Percentiles rank a stretch among this genome's conserved stretches.
These are phyloP conservation scores for Lithodes maja DNA, from an alignment of 2,888 invertebrate species.

Conservation along the genomic window DNA sequence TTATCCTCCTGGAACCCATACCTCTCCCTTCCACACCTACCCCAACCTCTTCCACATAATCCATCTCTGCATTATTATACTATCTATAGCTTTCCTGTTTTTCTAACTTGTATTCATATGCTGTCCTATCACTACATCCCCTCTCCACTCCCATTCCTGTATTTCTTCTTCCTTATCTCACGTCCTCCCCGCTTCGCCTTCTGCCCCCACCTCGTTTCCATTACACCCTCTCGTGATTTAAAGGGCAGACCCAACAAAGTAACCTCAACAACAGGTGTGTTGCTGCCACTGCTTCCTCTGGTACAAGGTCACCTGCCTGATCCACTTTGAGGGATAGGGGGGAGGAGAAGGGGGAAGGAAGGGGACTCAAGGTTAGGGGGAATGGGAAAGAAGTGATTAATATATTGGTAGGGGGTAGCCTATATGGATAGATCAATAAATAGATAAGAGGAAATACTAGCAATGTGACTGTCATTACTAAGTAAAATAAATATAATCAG, in stretches of 20 bases:
- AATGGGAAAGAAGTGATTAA: neutral
- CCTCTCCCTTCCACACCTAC: no score
- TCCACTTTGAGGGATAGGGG: neutral
- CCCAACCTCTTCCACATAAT: no score
- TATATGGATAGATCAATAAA: no score
- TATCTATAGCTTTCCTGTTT: no score
- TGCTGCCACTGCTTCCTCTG: neutral
- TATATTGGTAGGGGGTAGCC: neutral
- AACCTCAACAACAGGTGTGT: neutral
- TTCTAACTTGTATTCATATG: no score
- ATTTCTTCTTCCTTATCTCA: neutral
- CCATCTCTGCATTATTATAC: no score
- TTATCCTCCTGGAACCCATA: no score
- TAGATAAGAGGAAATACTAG: no score
- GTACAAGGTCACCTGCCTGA: constrained; percentile 22
- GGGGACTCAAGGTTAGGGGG: neutral
- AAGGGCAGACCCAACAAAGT: no score
- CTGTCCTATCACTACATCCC: neutral
- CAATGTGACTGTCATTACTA: no score
- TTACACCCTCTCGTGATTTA: neutral
- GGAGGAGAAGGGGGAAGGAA: neutral
- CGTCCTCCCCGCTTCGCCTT: neutral
- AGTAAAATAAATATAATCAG: no score
- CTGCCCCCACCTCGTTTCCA: neutral
- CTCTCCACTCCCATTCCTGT: neutral